Base-by-base conservation (phyloP, 2,888 invertebrate species). In the Apotomis capreana region DNA sequence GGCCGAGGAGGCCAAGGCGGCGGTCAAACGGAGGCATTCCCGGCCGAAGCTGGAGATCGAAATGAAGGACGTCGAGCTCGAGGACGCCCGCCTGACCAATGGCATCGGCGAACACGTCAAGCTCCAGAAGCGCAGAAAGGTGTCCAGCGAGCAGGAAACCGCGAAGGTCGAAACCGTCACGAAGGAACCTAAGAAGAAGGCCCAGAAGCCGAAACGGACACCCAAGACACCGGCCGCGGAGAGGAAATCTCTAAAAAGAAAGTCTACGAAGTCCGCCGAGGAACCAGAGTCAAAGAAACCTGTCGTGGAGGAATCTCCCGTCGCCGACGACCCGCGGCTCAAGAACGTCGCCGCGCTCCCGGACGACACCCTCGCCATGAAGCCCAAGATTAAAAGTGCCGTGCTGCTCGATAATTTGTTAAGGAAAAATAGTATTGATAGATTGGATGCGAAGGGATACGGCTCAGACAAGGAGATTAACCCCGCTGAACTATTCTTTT, bases 371-470 rank as follows among this genome's bases (percentile, higher is more conserved):
- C 74, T 80, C 59, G 79, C 83, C 57, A 69, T 80, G 13, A 94
- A 91, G 79, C 88, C 90, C 54, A 92, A 91, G 84, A 90, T 83
- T 75, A 93, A 93, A 83, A 93, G 93, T 77, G 93, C 92, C 6
- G 80, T 93, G 63, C 82, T 94, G 55, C 87, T 94, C n/a, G 94
- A 95, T 78, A 94, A 93, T 80, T 86, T 94, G 60, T 87, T 94
- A 74, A 89, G 93, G 75, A 94, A 94, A 84, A 95, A 94, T 79
- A 94, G 94, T 80, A 90, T 95, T 58, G 95, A 95, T 74, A 88
- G 94, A 78, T 81, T 85, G 8, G 91, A 89, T 55, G 81, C 91
- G 76, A 86, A 90, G 82, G 81, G 86, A 74, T 83, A 88, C 82
- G 76, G 89, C 75, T 79, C 92, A 76, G 87, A 94, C 80, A 84